phyloP scores from a whole-genome alignment of 2,888 invertebrate genomes.

The Amphipyra berbera region DNA sequence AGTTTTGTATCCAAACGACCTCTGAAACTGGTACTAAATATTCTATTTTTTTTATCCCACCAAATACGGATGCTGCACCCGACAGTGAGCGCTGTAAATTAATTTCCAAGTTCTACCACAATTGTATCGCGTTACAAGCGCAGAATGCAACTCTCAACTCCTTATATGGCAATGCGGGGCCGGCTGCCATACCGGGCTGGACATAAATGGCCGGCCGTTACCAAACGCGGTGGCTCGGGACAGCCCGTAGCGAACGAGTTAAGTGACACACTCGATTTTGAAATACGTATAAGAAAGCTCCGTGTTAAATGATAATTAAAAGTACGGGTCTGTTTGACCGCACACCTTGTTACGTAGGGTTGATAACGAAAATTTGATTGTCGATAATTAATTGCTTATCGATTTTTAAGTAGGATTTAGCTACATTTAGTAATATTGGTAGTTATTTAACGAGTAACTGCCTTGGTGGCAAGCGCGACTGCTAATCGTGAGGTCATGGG shows the following conservation, averaged over 20 bases:
- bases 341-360: constrained; percentile 41
- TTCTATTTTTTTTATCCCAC: constrained; percentile 43
- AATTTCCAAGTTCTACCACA: constrained; percentile 73
- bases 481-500: too few species aligned
- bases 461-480: too few species aligned
- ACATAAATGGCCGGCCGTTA: constrained; percentile 69
- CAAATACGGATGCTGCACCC: constrained; percentile 53
- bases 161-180: constrained; percentile 66
- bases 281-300: constrained; percentile 68
- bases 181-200: constrained; percentile 71
- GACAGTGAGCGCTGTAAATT: constrained; percentile 60
- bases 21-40: constrained; percentile 32
- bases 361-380: constrained; percentile 37
- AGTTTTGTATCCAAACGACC: constrained; percentile 24
- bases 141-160: constrained; percentile 66
- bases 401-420: constrained; percentile 11
- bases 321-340: constrained; percentile 49
- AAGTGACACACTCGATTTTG: constrained; percentile 73
- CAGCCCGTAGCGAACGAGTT: constrained; percentile 72
- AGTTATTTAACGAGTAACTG: constrained; percentile 9
- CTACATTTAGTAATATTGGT: neutral
- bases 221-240: constrained; percentile 76
- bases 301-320: constrained; percentile 58
- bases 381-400: constrained; percentile 32
- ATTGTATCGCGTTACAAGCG: constrained; percentile 71